These are phyloP conservation scores for Mola mola DNA, from an alignment of 2,113 vertebrate genomes.

Conservation along the genomic window DNA sequence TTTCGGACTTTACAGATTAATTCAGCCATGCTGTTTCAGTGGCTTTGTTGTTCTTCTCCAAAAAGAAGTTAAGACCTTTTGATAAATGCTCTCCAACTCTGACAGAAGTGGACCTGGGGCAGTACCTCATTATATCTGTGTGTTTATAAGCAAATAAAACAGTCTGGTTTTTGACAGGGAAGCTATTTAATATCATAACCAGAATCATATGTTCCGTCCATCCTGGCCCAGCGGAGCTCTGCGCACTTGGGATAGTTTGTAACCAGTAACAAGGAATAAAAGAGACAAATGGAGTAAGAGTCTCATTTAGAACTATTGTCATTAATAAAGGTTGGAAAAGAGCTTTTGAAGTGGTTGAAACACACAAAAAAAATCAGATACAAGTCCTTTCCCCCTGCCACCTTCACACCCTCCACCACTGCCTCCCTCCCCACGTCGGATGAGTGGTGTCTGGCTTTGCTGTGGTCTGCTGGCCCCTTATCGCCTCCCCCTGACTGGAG, in stretches of 20 bases:
- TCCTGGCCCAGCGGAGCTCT: slow-evolving; percentile 28
- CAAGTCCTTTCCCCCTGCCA: slow-evolving; percentile 35
- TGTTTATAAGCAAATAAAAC: slow-evolving; percentile 73
- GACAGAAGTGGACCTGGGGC: slow-evolving; percentile 62
- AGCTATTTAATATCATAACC: slow-evolving; percentile 67
- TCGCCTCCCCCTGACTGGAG: slow-evolving; percentile 62
- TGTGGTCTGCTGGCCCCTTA: slow-evolving; percentile 60
- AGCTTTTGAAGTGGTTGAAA: slow-evolving; percentile 3
- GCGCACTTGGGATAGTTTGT: not conserved
- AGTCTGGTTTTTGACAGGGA: slow-evolving; percentile 59
- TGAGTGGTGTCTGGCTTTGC: slow-evolving; percentile 59
- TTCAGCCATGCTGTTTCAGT: slow-evolving; percentile 44
- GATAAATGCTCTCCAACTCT: slow-evolving; percentile 67
- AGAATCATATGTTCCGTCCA: slow-evolving; percentile 56
- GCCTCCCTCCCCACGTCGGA: slow-evolving; percentile 21
- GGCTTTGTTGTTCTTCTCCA: slow-evolving; percentile 68
- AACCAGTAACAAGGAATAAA: not conserved
- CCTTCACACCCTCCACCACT: slow-evolving; percentile 14
- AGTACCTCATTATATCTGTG: slow-evolving; percentile 54
- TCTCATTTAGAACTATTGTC: not conserved
- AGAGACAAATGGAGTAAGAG: not conserved
- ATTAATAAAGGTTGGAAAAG: not conserved
- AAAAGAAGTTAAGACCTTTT: slow-evolving; percentile 49
- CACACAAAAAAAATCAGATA: slow-evolving; percentile 25
- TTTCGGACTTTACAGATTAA: slow-evolving; percentile 63